Percentiles rank a stretch among this genome's conserved stretches.
These are phyloP conservation scores for Bellardia bayeri DNA, from an alignment of 2,888 invertebrate species.

Conservation along the genomic window DNA sequence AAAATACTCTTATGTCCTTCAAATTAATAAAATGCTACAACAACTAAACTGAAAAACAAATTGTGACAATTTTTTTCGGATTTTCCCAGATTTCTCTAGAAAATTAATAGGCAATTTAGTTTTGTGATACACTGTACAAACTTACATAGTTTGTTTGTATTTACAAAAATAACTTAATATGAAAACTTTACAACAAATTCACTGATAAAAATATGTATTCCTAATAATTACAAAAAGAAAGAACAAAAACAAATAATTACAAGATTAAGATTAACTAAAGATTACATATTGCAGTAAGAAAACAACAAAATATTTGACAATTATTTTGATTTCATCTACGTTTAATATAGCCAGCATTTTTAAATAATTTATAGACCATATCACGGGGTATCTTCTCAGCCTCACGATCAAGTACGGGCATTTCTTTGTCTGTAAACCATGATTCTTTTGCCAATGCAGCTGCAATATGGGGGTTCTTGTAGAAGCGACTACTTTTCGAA, in stretches of 20 bases:
- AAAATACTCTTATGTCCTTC: too few relatives aligned
- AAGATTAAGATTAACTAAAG: not conserved
- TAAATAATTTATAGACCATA: slow-evolving; percentile 90
- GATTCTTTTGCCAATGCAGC: slow-evolving; percentile 91
- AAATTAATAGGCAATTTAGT: too few relatives aligned
- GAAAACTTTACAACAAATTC: not conserved
- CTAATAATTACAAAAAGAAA: not conserved
- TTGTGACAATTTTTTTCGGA: too few relatives aligned
- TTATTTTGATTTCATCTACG: slow-evolving; percentile 75
- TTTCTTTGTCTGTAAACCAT: slow-evolving; percentile 91
- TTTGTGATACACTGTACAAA: too few relatives aligned
- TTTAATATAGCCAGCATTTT: slow-evolving; percentile 87
- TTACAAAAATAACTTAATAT: not conserved
- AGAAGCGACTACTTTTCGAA: slow-evolving; percentile 86
- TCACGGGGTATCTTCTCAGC: slow-evolving; percentile 92
- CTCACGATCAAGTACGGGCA: slow-evolving; percentile 91
- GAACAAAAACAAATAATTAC: not conserved
- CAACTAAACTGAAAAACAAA: too few relatives aligned
- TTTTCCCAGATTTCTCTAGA: too few relatives aligned
- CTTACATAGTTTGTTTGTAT: not conserved
- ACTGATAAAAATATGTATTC: not conserved
- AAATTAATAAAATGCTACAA: too few relatives aligned
- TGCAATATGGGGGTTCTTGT: slow-evolving; percentile 90
- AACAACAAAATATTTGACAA: not conserved
- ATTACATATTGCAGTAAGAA: not conserved